Evolutionary conservation across 1,140 invertebrate species (phyloP), one percentile per base, ranked within the genome.

Genomic region (Arion vulgaris): DNA sequence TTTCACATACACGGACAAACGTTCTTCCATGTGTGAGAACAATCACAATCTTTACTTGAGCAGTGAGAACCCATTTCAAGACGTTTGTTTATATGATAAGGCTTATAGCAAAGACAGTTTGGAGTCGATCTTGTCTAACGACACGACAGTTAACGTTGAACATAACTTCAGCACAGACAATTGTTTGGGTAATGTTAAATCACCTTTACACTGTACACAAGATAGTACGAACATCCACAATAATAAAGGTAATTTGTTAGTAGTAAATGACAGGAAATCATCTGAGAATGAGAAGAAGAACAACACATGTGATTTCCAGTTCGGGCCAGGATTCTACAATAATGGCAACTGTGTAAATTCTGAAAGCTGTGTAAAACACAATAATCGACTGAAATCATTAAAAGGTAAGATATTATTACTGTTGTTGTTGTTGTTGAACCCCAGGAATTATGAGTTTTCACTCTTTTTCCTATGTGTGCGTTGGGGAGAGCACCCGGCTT

Each of bases 1-100:
- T 26, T 75, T 75, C 45, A 26, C 38, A 5, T 49, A 45, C 73
- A 51, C 38, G 2, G 73, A 51, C 45, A 75, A 75, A 34, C 39
- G 41, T 5, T 75, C 73, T 1, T 45, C 45, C 1, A 2, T 75
- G 41, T 32, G 45, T 28, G 73, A 51, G 28, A 75, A 75, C 73
- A 75, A 75, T 34, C 73, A 75, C 45, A 75, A 75, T 34, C 23
- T 75, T 0, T 75, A 49, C 45, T 23, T 75, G 23, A 39, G 41
- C 36, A n/a, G 36, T 4, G 71, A 72, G 36, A 72, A 45, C n/a
- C 41, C 36, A 11, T 39, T 7, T 26, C 4, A 4, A 1, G 45
- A 49, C 2, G 73, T 53, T 45, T 45, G 41, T 15, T 28, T 49
- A 1, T 39, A 51, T 26, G 45, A 45, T 13, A 75, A 53, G 32